Conservation (phyloP, 2,888 invertebrate genomes). For the Scaptomyza tumidula region DNA sequence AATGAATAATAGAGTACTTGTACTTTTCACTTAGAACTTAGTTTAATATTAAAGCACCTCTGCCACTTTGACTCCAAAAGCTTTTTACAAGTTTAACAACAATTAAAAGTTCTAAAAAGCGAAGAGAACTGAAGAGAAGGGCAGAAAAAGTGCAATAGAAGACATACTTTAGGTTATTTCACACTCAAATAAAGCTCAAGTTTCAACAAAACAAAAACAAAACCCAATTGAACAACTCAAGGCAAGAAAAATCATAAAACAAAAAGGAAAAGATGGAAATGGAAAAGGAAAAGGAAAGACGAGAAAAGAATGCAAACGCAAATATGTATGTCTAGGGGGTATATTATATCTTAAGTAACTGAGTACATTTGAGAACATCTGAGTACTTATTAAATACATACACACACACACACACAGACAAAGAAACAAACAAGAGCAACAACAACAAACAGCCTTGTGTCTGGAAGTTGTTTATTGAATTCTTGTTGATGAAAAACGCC, state of each 20-base stretch:
- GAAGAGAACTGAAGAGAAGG: background rate
- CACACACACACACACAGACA: slow-evolving; percentile 12
- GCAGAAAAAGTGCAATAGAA: background rate
- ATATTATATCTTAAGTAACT: slow-evolving; percentile 7
- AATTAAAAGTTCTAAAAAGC: background rate
- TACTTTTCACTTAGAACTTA: background rate
- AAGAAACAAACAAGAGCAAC: background rate
- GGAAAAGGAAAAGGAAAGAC: background rate
- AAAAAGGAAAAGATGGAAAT: background rate
- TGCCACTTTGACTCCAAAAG: background rate
- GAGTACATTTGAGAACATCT: slow-evolving; percentile 5
- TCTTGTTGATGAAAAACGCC: slow-evolving; percentile 27
- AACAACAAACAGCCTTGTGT: background rate
- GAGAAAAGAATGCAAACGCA: slow-evolving; percentile 2
- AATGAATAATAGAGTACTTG: background rate
- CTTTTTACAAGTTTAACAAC: background rate
- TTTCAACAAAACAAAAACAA: background rate
- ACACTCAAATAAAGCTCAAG: slow-evolving; percentile 4
- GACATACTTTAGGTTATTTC: background rate
- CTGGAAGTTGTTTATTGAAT: slow-evolving; percentile 48
- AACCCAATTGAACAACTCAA: slow-evolving; percentile 10
- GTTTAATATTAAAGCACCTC: background rate
- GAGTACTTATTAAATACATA: slow-evolving; percentile 21
- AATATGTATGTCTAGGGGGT: slow-evolving; percentile 8
- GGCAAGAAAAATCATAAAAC: slow-evolving; percentile 1